Conservation (phyloP, 1,140 invertebrate species). For the Macrobrachium rosenbergii region DNA sequence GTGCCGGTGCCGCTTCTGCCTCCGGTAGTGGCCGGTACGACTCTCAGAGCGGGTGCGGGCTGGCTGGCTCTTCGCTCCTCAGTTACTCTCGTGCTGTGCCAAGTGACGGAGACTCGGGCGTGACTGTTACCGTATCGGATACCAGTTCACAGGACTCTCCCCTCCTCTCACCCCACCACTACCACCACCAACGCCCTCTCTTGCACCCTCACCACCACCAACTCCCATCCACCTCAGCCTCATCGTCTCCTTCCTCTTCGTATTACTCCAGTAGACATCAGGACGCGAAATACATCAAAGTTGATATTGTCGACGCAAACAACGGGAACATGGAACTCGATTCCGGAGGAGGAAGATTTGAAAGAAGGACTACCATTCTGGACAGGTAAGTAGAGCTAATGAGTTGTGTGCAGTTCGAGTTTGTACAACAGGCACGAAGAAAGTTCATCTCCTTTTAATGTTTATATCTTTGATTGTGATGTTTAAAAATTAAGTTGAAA, state of each 20-base stretch:
- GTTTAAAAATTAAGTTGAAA: too few relatives aligned
- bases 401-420: background rate
- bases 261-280: background rate
- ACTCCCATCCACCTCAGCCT: slow-evolving; percentile 24
- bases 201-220: background rate
- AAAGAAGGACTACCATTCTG: slow-evolving; percentile 49
- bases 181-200: slow-evolving; percentile 2
- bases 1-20: background rate
- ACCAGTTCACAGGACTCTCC: slow-evolving; percentile 56
- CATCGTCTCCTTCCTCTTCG: background rate
- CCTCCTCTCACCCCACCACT: slow-evolving; percentile 19
- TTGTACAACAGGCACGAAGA: background rate
- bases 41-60: background rate
- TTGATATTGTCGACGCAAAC: slow-evolving; percentile 42
- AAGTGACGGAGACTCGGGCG: slow-evolving; percentile 48
- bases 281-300: slow-evolving; percentile 41
- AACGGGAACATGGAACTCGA: slow-evolving; percentile 42
- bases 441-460: background rate
- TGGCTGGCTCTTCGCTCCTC: slow-evolving; percentile 16
- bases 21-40: background rate
- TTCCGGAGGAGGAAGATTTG: slow-evolving; percentile 51
- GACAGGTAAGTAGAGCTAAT: slow-evolving; percentile 42
- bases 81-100: slow-evolving; percentile 58
- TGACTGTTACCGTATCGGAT: slow-evolving; percentile 50
- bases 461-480: too few relatives aligned